phyloP scores from a whole-genome alignment of 2,113 vertebrate genomes.

The Elgaria multicarinata region DNA sequence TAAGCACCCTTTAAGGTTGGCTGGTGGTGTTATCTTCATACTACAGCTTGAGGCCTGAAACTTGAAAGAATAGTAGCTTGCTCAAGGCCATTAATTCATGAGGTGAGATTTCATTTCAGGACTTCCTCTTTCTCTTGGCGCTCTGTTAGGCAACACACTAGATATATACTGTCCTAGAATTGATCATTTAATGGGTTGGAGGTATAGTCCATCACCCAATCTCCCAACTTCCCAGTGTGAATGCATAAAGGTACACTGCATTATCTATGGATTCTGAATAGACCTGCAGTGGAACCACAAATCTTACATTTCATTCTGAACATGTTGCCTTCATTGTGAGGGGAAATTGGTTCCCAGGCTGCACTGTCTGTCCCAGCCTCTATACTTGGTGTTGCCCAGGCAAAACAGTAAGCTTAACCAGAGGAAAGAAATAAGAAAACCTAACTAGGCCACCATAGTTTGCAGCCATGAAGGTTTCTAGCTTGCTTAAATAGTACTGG shows the following conservation, averaged over 20 bases:
- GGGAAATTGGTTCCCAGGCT: background rate
- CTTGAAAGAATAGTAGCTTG: background rate
- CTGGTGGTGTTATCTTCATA: background rate
- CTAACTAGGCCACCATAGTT: background rate
- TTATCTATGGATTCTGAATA: background rate
- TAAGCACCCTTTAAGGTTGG: background rate
- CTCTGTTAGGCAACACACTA: background rate
- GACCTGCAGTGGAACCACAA: background rate
- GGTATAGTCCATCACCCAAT: background rate
- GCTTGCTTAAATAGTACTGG: background rate
- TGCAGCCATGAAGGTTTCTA: background rate
- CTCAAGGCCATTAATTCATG: background rate
- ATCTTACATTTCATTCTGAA: background rate
- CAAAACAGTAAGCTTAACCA: background rate
- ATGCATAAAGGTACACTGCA: background rate
- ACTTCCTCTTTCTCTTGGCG: background rate
- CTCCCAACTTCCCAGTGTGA: background rate
- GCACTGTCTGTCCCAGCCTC: background rate
- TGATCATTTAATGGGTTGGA: background rate
- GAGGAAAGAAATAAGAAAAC: too few relatives aligned
- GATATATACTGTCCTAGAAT: background rate
- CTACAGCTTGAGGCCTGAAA: background rate
- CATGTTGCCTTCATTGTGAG: background rate
- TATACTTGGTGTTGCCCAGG: background rate
- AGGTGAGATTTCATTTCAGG: background rate